Evolutionary conservation across 1,140 invertebrate genomes (phyloP).

Genomic region (Brevipalpus yothersi): DNA sequence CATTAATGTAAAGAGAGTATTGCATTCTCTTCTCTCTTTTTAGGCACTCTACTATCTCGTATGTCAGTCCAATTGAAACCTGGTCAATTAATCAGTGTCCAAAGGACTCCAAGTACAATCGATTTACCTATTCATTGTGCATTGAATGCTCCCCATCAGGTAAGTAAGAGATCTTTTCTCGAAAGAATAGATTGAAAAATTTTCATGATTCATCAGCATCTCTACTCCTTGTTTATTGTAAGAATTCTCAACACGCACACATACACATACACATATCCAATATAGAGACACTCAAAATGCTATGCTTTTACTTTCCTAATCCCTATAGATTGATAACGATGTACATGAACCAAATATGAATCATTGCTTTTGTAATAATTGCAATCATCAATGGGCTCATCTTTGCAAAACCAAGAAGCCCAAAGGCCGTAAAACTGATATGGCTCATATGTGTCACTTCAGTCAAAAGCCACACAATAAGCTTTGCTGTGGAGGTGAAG

Average conservation of each 20-base stretch:
- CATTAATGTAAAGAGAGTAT: not conserved
- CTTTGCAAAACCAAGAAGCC: slow-evolving; percentile 7
- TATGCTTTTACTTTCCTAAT: not conserved
- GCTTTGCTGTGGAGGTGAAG: slow-evolving; percentile 11
- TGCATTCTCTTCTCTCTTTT: not conserved
- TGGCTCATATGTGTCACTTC: slow-evolving; percentile 11
- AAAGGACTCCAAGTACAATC: slow-evolving; percentile 5
- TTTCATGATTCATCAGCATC: not conserved
- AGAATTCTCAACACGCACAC: not conserved
- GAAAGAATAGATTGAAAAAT: not conserved
- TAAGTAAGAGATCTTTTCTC: not conserved
- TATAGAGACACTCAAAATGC: not conserved
- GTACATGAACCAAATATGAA: slow-evolving; percentile 8
- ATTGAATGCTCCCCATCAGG: slow-evolving; percentile 11
- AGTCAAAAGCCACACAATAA: slow-evolving; percentile 9
- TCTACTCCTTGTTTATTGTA: not conserved
- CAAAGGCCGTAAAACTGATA: slow-evolving; percentile 6
- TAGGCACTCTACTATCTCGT: slow-evolving; percentile 10
- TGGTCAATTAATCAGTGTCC: slow-evolving; percentile 11
- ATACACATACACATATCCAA: no score
- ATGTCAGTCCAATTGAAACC: slow-evolving; percentile 12
- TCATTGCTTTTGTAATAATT: slow-evolving; percentile 9
- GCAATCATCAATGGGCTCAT: slow-evolving; percentile 10
- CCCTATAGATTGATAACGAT: slow-evolving; percentile 8
- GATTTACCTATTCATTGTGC: slow-evolving; percentile 7